phyloP scores from a whole-genome alignment of 1,140 invertebrate genomes.

The Nymphalis io region DNA sequence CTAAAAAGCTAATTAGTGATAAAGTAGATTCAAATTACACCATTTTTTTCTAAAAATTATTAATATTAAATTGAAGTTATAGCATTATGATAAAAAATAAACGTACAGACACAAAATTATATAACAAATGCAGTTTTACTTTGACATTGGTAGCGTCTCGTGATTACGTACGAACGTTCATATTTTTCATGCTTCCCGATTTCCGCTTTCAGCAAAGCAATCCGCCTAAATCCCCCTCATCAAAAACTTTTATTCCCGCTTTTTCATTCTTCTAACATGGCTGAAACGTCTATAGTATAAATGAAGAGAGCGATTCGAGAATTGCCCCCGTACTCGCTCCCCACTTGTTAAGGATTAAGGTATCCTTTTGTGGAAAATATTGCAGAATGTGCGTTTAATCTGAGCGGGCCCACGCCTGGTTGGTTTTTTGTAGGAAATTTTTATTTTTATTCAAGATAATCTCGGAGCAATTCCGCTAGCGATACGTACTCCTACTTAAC shows the following conservation, averaged over 20 bases:
- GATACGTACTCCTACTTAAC: constrained; percentile 45
- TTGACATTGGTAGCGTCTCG: constrained; percentile 9
- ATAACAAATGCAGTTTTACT: constrained; percentile 2
- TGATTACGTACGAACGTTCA: constrained; percentile 27
- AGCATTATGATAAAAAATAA: no score
- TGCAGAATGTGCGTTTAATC: constrained; percentile 78
- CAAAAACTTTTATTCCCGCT: constrained; percentile 31
- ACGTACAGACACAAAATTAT: not conserved
- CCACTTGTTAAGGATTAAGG: constrained; percentile 76
- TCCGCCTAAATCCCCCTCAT: constrained; percentile 35
- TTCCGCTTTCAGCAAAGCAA: constrained; percentile 25
- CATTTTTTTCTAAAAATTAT: no score
- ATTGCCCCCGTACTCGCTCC: constrained; percentile 60
- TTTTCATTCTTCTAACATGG: constrained; percentile 33
- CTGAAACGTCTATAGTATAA: constrained; percentile 32
- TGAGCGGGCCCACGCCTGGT: constrained; percentile 58
- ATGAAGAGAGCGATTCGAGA: constrained; percentile 40
- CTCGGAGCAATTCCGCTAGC: constrained; percentile 64
- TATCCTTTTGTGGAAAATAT: constrained; percentile 78
- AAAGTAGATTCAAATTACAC: no score
- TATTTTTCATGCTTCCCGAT: constrained; percentile 27
- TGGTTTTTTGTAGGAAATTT: constrained; percentile 67
- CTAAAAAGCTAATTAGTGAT: no score
- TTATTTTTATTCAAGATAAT: constrained; percentile 73
- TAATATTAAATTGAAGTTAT: no score